Conservation (phyloP, 2,113 vertebrate genomes). For the Elgaria multicarinata region DNA sequence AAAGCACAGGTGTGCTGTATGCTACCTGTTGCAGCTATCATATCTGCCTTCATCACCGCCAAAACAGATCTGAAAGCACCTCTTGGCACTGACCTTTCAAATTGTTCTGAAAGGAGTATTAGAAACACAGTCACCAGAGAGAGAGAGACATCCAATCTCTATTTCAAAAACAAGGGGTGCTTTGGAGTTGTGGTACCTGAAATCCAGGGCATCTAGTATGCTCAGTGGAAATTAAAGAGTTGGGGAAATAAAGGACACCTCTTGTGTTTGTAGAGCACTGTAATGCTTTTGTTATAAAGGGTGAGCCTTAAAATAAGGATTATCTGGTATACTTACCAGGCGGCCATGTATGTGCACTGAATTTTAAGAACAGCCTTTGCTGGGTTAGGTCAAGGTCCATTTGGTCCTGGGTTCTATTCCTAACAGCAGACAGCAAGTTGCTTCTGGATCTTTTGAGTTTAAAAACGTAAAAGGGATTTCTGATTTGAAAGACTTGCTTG, state of each 20-base stretch:
- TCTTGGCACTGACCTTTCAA: background rate
- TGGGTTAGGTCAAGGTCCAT: background rate
- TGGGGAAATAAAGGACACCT: background rate
- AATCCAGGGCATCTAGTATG: background rate
- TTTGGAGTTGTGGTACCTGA: background rate
- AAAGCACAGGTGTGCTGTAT: background rate
- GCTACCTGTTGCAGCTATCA: background rate
- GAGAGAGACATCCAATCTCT: background rate
- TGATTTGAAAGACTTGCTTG: background rate
- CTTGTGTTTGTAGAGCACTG: background rate
- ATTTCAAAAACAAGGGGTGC: background rate
- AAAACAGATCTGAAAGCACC: fast-evolving
- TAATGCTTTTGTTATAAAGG: background rate
- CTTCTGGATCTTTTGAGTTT: background rate
- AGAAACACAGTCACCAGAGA: constrained; percentile 6
- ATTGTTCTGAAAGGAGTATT: background rate
- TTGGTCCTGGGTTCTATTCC: background rate
- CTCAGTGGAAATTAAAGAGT: background rate
- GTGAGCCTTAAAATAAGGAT: background rate
- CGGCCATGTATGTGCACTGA: background rate
- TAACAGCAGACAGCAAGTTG: background rate
- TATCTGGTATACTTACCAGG: background rate
- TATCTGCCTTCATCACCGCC: background rate
- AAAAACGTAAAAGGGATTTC: background rate
- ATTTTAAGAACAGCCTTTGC: background rate